These are phyloP conservation scores for Cephus runcator DNA, from an alignment of 2,888 invertebrate species.

Conservation along the genomic window DNA sequence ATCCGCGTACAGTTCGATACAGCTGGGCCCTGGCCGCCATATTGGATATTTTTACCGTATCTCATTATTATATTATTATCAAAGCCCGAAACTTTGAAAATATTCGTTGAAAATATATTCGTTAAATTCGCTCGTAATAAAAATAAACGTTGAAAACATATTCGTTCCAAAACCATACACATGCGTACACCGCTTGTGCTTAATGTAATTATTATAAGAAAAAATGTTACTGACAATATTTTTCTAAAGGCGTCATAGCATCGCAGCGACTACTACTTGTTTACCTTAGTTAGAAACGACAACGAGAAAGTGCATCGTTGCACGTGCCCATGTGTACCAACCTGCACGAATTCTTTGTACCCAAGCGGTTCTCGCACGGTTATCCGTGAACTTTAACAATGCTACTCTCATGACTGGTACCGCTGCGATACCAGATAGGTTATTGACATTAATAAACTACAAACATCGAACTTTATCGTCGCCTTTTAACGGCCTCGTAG, in stretches of 20 bases:
- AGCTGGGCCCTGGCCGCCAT: conserved; percentile 21
- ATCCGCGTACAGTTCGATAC: conserved; percentile 18
- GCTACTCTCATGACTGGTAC: conserved; percentile 29
- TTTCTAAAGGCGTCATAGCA: not conserved
- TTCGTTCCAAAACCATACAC: no score
- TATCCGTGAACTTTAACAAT: conserved; percentile 25
- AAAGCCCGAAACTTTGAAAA: conserved; percentile 25
- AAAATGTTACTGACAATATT: not conserved
- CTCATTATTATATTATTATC: conserved; percentile 33
- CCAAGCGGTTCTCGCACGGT: not conserved
- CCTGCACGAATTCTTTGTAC: not conserved
- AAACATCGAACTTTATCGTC: conserved; percentile 32
- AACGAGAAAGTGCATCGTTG: not conserved
- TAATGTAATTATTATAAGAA: no score
- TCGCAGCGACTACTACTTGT: not conserved
- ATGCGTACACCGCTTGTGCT: no score
- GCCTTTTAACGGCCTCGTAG: conserved; percentile 28
- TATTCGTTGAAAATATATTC: no score
- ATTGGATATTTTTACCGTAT: conserved; percentile 24
- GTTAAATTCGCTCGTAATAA: no score
- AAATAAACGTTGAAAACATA: no score
- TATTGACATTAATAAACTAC: conserved; percentile 41
- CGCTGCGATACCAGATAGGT: conserved; percentile 21
- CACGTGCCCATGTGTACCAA: not conserved
- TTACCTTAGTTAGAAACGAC: not conserved